phyloP scores from a whole-genome alignment of 2,888 invertebrate species.

The Plusia festucae region DNA sequence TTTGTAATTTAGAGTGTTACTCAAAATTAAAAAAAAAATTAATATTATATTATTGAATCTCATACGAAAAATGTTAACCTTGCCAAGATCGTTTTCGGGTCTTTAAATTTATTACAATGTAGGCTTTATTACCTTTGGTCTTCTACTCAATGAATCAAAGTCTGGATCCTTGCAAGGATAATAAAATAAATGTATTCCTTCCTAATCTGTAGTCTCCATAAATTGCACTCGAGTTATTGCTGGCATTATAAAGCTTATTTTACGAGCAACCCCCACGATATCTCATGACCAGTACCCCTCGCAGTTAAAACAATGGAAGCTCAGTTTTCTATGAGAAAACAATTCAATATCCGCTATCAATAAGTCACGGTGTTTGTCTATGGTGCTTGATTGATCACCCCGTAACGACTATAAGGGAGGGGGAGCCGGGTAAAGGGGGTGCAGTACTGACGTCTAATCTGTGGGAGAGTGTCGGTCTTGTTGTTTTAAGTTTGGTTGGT shows the following conservation, averaged over 20 bases:
- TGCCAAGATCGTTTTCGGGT: too few relatives aligned
- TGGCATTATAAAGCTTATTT: not conserved
- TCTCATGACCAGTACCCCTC: not conserved
- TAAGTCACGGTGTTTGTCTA: conserved; percentile 18
- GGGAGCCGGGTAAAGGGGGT: not conserved
- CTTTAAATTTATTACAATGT: too few relatives aligned
- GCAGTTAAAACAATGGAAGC: not conserved
- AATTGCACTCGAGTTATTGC: not conserved
- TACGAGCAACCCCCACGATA: not conserved
- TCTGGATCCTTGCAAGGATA: not conserved
- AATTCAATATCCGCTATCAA: conserved; percentile 14
- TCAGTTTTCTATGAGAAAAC: conserved; percentile 3
- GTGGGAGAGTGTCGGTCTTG: not conserved
- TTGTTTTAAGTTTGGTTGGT: not conserved
- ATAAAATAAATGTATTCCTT: not conserved
- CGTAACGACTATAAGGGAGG: conserved; percentile 5
- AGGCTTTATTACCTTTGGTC: too few relatives aligned
- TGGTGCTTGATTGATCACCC: conserved; percentile 26
- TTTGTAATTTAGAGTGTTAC: not conserved
- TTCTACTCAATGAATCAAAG: not conserved
- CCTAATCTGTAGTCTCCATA: not conserved
- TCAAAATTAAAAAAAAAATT: too few relatives aligned
- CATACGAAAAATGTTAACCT: too few relatives aligned
- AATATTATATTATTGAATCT: too few relatives aligned
- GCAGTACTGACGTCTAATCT: not conserved